phyloP scores from a whole-genome alignment of 2,888 invertebrate species.

The Zhengitettix transpicula region DNA sequence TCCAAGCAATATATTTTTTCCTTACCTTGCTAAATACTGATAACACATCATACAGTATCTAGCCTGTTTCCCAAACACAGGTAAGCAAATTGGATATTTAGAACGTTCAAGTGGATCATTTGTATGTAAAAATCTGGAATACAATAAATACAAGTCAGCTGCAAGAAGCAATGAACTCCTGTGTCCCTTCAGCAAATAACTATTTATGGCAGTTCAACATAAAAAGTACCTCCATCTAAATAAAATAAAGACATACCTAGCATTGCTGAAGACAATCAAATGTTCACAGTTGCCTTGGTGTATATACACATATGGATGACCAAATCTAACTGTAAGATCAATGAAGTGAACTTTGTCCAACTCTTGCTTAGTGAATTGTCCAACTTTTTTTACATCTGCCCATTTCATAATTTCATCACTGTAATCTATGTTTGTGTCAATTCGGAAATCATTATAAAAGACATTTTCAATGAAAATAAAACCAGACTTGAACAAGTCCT shows the following conservation, averaged over 20 bases:
- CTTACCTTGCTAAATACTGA: too few species aligned
- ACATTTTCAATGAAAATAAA: slow-evolving; percentile 63
- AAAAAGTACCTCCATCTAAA: too few species aligned
- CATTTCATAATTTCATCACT: slow-evolving; percentile 46
- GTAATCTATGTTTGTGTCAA: slow-evolving; percentile 42
- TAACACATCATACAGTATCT: too few species aligned
- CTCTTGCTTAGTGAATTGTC: slow-evolving; percentile 29
- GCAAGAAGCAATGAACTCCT: too few species aligned
- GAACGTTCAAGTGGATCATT: too few species aligned
- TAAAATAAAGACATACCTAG: slow-evolving; percentile 26
- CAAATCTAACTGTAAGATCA: slow-evolving; percentile 31
- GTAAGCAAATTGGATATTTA: too few species aligned
- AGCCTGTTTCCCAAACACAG: too few species aligned
- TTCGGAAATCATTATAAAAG: slow-evolving; percentile 60
- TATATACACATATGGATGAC: slow-evolving; percentile 61
- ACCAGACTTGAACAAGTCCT: slow-evolving; percentile 50
- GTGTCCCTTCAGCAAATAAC: too few species aligned
- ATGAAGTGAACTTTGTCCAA: slow-evolving; percentile 34
- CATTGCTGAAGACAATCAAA: slow-evolving; percentile 61
- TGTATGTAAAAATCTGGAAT: too few species aligned
- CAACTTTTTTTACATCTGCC: slow-evolving; percentile 31
- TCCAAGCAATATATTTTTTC: too few species aligned
- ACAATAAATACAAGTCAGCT: too few species aligned
- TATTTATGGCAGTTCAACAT: too few species aligned
- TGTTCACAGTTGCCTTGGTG: slow-evolving; percentile 92